Conservation (phyloP, 2,113 vertebrate species). For the Oophaga pumilio region DNA sequence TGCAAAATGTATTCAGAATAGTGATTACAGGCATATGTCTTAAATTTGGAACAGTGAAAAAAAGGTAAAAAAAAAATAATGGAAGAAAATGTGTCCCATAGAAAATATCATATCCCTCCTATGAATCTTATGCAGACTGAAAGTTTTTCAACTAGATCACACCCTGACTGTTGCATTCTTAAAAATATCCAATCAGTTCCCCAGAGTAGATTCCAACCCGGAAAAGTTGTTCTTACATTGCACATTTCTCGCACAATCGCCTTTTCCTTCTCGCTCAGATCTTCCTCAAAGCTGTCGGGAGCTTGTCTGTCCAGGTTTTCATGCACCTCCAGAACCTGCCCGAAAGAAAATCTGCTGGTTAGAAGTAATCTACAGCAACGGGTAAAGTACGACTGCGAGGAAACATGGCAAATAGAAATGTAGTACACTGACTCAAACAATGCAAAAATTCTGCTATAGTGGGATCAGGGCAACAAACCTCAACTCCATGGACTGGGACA, state of each 20-base stretch:
- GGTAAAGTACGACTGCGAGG: neutral
- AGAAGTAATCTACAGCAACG: neutral
- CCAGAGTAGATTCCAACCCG: neutral
- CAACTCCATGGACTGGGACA: no score
- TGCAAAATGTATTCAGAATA: no score
- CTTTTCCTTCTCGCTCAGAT: constrained; percentile 94
- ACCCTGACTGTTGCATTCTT: neutral
- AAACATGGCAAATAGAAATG: no score
- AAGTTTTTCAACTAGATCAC: neutral
- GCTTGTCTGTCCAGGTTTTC: constrained; percentile 92
- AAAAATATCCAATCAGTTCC: neutral
- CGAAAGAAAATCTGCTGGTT: neutral
- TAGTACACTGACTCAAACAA: no score
- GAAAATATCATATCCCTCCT: no score
- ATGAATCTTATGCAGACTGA: neutral
- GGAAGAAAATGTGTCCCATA: no score
- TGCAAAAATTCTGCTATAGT: no score
- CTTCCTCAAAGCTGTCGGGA: constrained; percentile 88
- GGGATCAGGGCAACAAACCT: no score
- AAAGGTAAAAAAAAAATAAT: no score
- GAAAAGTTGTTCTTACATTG: constrained; percentile 76
- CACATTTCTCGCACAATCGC: constrained; percentile 96
- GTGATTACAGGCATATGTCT: no score
- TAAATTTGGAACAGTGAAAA: no score
- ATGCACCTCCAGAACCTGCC: constrained; percentile 92